Conservation (phyloP, 2,797 vertebrate species). For the Cynopterus sphinx region DNA sequence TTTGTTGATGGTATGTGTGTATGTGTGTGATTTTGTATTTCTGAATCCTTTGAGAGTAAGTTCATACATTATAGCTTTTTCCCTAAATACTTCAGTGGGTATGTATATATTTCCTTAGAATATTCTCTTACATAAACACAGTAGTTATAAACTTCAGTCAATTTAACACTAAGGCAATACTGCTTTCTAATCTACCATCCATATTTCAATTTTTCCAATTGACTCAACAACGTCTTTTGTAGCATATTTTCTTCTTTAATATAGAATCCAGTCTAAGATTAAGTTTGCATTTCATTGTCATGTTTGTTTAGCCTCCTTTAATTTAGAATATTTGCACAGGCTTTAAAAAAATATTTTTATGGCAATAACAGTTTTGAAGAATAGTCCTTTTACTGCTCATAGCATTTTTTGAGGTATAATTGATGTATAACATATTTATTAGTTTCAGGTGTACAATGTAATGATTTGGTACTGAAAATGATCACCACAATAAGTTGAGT, state of each 20-base stretch:
- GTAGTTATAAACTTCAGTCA: not conserved
- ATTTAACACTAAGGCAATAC: not conserved
- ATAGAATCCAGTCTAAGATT: not conserved
- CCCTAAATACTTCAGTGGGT: not conserved
- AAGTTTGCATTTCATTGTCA: no score
- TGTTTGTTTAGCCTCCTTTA: not conserved
- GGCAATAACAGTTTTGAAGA: not conserved
- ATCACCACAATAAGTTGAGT: no score
- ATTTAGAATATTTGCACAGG: not conserved
- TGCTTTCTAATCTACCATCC: not conserved
- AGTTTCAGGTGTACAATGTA: no score
- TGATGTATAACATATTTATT: no score
- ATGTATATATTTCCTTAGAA: not conserved
- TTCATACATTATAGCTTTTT: no score
- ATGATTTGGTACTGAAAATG: no score
- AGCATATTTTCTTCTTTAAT: not conserved
- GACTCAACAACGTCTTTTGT: no score
- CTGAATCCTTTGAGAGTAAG: not conserved
- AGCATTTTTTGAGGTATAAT: not conserved
- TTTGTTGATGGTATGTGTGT: not conserved
- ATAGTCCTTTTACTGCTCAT: not conserved
- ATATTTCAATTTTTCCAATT: not conserved
- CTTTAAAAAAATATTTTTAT: not conserved
- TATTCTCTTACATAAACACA: not conserved
- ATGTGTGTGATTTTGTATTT: not conserved